Evolutionary conservation across 2,888 invertebrate species (phyloP).

Genomic region (Phyllotreta striolata): DNA sequence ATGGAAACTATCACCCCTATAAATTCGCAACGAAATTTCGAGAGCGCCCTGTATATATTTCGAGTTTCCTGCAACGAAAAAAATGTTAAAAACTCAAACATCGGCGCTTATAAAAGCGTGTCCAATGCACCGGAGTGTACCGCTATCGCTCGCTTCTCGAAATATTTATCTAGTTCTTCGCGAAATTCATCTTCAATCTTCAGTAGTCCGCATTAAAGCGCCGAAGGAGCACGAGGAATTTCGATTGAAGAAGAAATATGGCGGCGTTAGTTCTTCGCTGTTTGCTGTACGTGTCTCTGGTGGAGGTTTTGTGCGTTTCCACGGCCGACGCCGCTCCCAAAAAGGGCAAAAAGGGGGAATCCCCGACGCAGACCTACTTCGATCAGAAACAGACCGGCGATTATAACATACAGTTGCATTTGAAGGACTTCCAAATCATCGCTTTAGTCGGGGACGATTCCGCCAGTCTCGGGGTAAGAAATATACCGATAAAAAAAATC

Average conservation of each 20-base stretch:
- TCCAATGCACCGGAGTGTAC: neutral
- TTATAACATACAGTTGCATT: constrained; percentile 79
- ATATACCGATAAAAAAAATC: too few species aligned
- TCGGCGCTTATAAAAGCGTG: too few species aligned
- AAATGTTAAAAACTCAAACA: too few species aligned
- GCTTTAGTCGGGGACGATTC: constrained; percentile 70
- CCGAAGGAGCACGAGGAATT: constrained; percentile 19
- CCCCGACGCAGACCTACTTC: constrained; percentile 54
- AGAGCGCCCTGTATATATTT: too few species aligned
- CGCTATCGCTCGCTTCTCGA: constrained; percentile 34
- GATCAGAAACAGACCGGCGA: constrained; percentile 83
- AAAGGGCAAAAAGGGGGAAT: constrained; percentile 39
- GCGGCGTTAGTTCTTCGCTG: neutral
- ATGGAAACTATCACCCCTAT: too few species aligned
- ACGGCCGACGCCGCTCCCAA: constrained; percentile 38
- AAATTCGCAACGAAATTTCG: too few species aligned
- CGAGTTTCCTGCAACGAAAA: too few species aligned
- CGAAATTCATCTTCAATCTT: constrained; percentile 36
- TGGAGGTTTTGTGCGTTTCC: constrained; percentile 24
- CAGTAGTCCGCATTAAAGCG: constrained; percentile 37
- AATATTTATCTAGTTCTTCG: constrained; percentile 29
- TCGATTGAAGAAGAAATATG: too few species aligned
- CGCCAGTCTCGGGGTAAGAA: constrained; percentile 70
- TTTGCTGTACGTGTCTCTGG: constrained; percentile 20
- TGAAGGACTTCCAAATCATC: constrained; percentile 80